phyloP scores from a whole-genome alignment of 2,113 vertebrate genomes.

The Ochotona princeps region DNA sequence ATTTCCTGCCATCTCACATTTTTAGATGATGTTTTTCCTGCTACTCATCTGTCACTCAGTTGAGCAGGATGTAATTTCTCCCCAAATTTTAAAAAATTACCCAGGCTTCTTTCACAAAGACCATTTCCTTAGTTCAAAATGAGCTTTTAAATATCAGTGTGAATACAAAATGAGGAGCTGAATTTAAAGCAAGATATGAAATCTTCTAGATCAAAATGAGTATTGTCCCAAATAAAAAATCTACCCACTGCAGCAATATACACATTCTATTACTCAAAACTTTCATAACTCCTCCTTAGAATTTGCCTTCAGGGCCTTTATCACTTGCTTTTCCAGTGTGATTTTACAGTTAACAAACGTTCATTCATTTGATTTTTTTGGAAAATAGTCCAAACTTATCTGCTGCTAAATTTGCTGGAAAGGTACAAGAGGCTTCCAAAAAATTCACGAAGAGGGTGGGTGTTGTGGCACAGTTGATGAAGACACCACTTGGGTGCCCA shows the following conservation, averaged over 20 bases:
- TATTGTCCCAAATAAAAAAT: not conserved
- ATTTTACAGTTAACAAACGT: constrained; percentile 58
- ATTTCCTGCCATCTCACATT: not conserved
- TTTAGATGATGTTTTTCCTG: not conserved
- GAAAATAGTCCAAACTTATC: constrained; percentile 39
- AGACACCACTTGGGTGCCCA: too few relatives aligned
- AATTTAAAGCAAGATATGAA: constrained; percentile 4
- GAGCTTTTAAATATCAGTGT: constrained; percentile 41
- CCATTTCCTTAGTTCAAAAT: constrained; percentile 41
- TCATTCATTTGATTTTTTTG: constrained; percentile 54
- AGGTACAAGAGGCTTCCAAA: not conserved
- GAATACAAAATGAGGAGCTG: constrained; percentile 3
- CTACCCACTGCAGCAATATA: not conserved
- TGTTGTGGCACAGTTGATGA: too few relatives aligned
- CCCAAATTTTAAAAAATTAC: constrained; percentile 28
- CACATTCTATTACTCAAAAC: constrained; percentile 30
- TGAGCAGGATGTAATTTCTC: constrained; percentile 16
- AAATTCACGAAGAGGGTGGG: too few relatives aligned
- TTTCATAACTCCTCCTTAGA: constrained; percentile 29
- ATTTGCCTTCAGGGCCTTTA: constrained; percentile 24
- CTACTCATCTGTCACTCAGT: not conserved
- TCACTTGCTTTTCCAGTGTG: constrained; percentile 51
- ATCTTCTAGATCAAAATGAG: constrained; percentile 17
- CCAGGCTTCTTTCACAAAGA: constrained; percentile 28
- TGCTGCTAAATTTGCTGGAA: constrained; percentile 43